Base-by-base conservation (phyloP, 1,140 invertebrate species). In the Drosophila sulfurigaster region DNA sequence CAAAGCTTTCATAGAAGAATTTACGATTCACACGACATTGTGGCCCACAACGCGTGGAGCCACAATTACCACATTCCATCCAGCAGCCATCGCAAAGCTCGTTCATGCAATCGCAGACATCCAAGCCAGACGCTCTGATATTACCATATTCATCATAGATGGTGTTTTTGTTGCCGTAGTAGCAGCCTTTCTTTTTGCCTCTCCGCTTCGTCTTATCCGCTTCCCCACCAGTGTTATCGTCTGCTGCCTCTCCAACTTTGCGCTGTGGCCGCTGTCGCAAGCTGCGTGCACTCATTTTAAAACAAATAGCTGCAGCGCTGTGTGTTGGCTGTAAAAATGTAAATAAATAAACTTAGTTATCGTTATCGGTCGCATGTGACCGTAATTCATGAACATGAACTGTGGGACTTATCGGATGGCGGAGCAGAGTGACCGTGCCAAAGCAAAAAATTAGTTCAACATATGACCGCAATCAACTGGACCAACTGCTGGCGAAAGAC, bases 21-120 rank as follows among this genome's bases (percentile, higher is more conserved):
- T 91, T 91, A 25, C 91, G 75, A 62, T 85, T 87, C 0, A 70
- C 83, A 3, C 91, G 70, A 46, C 91, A 92, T 20, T 89, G 88
- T 2, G 83, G 78, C 41, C 91, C 91, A 13, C 91, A 92, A 30
- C 78, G 78, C 5, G 76, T 75, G 1, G 85, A 85, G 3, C 85
- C 85, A 51, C 91, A 92, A 56, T 60, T 78, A 5, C 70, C 71
- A 32, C 91, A 92, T 28, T 74, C 71, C 41, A 63, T 81, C 91
- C 91, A 92, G 51, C 91, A 92, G 6, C 91, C 91, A 7, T 70
- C 75, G 49, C 91, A 92, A 1, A 76, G 67, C 0, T 75, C 75
- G 41, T 90, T 86, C 82, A 92, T 85, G 32, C 91, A 92, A 51
- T 92, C 91, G 7, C 91, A 92, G 5, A 91, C 45, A 58, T 92